These are phyloP conservation scores for Asbolus verrucosus DNA, from an alignment of 1,140 invertebrate genomes.

Conservation along the genomic window DNA sequence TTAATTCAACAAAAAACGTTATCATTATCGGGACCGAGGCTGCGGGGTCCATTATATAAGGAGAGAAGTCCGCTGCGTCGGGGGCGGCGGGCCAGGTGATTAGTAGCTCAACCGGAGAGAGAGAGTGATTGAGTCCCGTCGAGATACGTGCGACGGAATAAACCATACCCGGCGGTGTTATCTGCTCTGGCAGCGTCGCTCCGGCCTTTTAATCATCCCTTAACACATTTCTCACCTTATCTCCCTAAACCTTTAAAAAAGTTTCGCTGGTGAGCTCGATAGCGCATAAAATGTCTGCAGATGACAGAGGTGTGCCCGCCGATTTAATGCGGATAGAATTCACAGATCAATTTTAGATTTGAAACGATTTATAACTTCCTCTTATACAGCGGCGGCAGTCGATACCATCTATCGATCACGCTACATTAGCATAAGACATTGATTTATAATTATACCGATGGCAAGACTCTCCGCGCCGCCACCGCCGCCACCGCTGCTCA, in stretches of 20 bases:
- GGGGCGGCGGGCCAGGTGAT: slow-evolving; percentile 57
- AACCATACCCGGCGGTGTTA: slow-evolving; percentile 59
- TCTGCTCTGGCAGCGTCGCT: slow-evolving; percentile 58
- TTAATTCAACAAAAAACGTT: slow-evolving; percentile 63
- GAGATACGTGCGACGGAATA: slow-evolving; percentile 59
- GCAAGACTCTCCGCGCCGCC: slow-evolving; percentile 23
- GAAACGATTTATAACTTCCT: slow-evolving; percentile 65
- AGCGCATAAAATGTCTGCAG: slow-evolving; percentile 57
- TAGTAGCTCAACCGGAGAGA: slow-evolving; percentile 56
- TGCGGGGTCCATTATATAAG: slow-evolving; percentile 55
- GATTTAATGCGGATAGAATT: slow-evolving; percentile 62
- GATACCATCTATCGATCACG: slow-evolving; percentile 63
- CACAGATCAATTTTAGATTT: slow-evolving; percentile 65
- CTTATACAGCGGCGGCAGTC: slow-evolving; percentile 55
- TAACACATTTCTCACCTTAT: slow-evolving; percentile 63
- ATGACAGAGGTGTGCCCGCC: slow-evolving; percentile 59
- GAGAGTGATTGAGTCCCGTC: slow-evolving; percentile 62
- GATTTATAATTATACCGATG: slow-evolving; percentile 63
- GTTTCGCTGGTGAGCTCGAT: slow-evolving; percentile 54
- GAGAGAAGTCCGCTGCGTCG: slow-evolving; percentile 49
- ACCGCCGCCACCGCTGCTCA: slow-evolving; percentile 8
- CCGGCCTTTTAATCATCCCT: slow-evolving; percentile 62
- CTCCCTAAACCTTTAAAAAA: slow-evolving; percentile 58
- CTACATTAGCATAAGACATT: slow-evolving; percentile 64
- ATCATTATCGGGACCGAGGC: slow-evolving; percentile 56